phyloP scores from a whole-genome alignment of 2,888 invertebrate genomes.

The Notocelia uddmanniana region DNA sequence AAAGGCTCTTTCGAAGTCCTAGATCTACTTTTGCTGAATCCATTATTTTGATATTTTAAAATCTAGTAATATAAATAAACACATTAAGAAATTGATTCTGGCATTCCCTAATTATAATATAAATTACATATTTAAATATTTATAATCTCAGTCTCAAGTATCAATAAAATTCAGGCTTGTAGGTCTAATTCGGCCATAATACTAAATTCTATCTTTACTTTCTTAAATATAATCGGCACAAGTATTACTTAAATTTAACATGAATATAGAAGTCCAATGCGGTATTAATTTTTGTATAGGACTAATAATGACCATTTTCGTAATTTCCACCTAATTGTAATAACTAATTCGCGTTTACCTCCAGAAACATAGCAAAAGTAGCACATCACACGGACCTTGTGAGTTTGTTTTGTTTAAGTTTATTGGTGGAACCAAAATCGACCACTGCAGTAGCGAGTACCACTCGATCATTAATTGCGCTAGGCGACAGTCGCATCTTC shows the following conservation, averaged over 20 bases:
- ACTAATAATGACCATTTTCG: not conserved
- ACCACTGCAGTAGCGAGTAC: constrained; percentile 45
- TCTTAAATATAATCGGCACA: not conserved
- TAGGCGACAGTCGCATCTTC: constrained; percentile 21
- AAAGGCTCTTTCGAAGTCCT: not conserved
- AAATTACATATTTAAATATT: not conserved
- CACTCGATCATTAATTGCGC: constrained; percentile 45
- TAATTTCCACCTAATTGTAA: not conserved
- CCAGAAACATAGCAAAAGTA: not conserved
- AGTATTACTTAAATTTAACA: not conserved
- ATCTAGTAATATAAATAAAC: not conserved
- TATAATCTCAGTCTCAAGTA: not conserved
- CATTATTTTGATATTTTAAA: not conserved
- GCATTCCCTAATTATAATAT: not conserved
- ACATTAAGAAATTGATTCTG: too few species aligned
- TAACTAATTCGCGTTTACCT: not conserved
- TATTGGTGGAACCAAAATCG: constrained; percentile 38
- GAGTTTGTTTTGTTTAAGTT: constrained; percentile 41
- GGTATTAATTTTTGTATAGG: constrained; percentile 10
- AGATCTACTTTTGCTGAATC: not conserved
- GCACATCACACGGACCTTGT: constrained; percentile 8
- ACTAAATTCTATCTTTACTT: not conserved
- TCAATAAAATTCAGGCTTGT: not conserved
- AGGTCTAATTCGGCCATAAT: not conserved
- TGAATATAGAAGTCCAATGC: constrained; percentile 35